These are phyloP conservation scores for Xanthia togata DNA, from an alignment of 2,888 invertebrate genomes.

Conservation along the genomic window DNA sequence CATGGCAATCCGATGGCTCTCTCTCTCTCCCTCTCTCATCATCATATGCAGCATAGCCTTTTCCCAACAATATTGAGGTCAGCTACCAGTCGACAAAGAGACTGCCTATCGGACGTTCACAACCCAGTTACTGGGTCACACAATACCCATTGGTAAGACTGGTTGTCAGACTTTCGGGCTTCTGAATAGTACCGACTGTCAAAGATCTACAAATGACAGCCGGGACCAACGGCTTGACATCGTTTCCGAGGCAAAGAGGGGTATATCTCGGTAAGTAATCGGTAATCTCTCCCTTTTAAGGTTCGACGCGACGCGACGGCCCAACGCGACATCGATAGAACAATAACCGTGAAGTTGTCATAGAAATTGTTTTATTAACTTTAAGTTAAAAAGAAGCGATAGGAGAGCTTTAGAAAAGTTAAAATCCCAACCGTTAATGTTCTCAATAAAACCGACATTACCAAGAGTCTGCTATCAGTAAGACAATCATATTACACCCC, in stretches of 20 bases:
- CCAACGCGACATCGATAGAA: too few species aligned
- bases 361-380: too few species aligned
- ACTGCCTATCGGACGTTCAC: too few species aligned
- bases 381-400: background rate
- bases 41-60: too few species aligned
- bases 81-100: too few species aligned
- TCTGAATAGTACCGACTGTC: background rate
- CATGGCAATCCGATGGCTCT: too few species aligned
- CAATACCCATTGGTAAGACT: too few species aligned
- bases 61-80: too few species aligned
- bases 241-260: background rate
- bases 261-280: background rate
- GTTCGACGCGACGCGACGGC: too few species aligned
- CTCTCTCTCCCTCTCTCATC: too few species aligned
- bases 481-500: conserved; percentile 71
- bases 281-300: background rate
- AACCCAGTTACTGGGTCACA: too few species aligned
- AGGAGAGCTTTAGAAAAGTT: background rate
- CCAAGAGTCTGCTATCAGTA: conserved; percentile 54
- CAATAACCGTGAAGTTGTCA: too few species aligned
- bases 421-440: conserved; percentile 23
- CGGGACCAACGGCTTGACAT: background rate
- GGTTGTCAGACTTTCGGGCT: background rate
- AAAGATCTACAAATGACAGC: background rate
- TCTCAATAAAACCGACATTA: conserved; percentile 15